These are phyloP conservation scores for Drosophila nigrodunni DNA, from an alignment of 1,140 invertebrate genomes.

Conservation along the genomic window DNA sequence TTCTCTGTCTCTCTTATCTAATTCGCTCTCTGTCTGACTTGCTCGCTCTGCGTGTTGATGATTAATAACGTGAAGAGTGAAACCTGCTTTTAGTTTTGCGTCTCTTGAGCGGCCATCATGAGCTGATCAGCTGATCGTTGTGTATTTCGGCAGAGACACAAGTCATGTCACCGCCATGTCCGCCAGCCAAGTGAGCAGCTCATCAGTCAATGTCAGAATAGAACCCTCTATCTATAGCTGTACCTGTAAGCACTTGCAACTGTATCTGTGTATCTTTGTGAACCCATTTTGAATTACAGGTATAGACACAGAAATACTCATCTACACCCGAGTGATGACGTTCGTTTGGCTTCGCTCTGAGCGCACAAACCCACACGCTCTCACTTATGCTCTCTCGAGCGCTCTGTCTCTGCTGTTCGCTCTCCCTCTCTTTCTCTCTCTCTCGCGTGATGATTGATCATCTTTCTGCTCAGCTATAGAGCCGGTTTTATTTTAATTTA, in stretches of 20 bases:
- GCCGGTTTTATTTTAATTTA: slow-evolving; percentile 68
- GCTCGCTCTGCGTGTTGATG: slow-evolving; percentile 46
- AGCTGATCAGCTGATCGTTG: slow-evolving; percentile 63
- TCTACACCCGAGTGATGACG: slow-evolving; percentile 52
- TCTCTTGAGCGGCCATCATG: slow-evolving; percentile 68
- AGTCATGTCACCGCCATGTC: slow-evolving; percentile 63
- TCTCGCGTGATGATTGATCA: slow-evolving; percentile 68
- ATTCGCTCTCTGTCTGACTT: not conserved
- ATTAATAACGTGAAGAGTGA: slow-evolving; percentile 63
- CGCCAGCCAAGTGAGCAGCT: slow-evolving; percentile 55
- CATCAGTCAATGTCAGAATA: slow-evolving; percentile 41
- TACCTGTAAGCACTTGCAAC: slow-evolving; percentile 28
- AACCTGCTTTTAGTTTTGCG: slow-evolving; percentile 70
- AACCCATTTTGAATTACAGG: slow-evolving; percentile 72
- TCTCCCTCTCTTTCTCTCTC: slow-evolving; percentile 19
- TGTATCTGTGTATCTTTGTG: slow-evolving; percentile 28
- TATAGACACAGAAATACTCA: slow-evolving; percentile 34
- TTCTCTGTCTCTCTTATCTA: not conserved
- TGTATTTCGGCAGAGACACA: slow-evolving; percentile 11
- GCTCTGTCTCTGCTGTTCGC: slow-evolving; percentile 12
- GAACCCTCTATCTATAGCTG: slow-evolving; percentile 25
- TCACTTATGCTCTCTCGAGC: slow-evolving; percentile 7
- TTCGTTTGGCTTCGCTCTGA: not conserved
- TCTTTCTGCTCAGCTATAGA: slow-evolving; percentile 69
- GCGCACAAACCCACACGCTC: not conserved